Evolutionary conservation across 2,888 invertebrate species (phyloP), one percentile per base, ranked within the genome.

Genomic region (Cheilosia soror): DNA sequence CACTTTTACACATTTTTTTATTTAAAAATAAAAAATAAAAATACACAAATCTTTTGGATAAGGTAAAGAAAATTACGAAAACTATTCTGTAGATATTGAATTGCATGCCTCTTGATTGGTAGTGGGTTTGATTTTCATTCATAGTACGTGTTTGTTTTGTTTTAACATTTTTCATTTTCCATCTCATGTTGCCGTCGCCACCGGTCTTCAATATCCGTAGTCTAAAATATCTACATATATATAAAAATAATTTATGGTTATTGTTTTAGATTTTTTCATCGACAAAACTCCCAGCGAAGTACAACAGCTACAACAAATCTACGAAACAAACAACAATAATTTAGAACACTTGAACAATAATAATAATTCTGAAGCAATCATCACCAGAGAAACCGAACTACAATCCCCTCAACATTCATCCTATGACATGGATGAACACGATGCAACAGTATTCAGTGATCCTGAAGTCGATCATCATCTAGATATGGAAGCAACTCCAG

Each of bases 191-290:
- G 4, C n/a, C 20, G 1, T 37, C n/a, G n/a, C 51, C 11, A 1
- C 9, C 6, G 6, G 29, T 37, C 4, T 9, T 4, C 44, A 15
- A 44, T 15, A 9, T 5, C n/a, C 49, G 29, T 49, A 1, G n/a
- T n/a, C 20, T 27, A 20, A 9, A 44, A 60, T 5, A 20, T 9
- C n/a, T n/a, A n/a, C n/a, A n/a, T n/a, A n/a, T n/a, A n/a, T n/a
- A n/a, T n/a, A n/a, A n/a, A n/a, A n/a, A n/a, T n/a, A n/a, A n/a
- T n/a, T n/a, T n/a, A n/a, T n/a, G n/a, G n/a, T n/a, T n/a, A n/a
- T n/a, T 42, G 9, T 87, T 84, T 37, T 68, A 91, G 91, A 90
- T 87, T 92, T 91, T 83, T 91, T 91, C 83, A 90, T 92, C 83
- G 90, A 91, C 72, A 91, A 72, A 88, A 91, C 47, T 84, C 89